Evolutionary conservation across 1,140 invertebrate genomes (phyloP).

Genomic region (Neelides sp.): DNA sequence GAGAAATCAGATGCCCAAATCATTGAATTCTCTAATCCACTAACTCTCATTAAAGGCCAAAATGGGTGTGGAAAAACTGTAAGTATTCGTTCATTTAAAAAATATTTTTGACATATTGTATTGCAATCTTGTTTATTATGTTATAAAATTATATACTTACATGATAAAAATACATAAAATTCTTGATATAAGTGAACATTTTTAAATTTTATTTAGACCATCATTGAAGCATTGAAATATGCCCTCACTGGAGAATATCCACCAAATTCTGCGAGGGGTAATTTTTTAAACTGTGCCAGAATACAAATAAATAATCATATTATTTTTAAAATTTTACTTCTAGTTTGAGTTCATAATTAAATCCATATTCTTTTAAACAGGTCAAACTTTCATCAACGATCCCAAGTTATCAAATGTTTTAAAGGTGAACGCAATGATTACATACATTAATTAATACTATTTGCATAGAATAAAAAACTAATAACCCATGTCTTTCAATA

Average conservation of each 20-base stretch:
- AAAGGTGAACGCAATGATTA: no score
- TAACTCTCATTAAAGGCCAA: conserved; percentile 87
- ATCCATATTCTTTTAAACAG: background rate
- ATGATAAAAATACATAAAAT: no score
- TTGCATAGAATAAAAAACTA: no score
- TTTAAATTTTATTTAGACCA: conserved; percentile 45
- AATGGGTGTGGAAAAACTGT: conserved; percentile 97
- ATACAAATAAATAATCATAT: background rate
- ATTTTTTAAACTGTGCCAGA: conserved; percentile 33
- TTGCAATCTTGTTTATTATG: background rate
- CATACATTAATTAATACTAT: no score
- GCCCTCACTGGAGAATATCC: conserved; percentile 79
- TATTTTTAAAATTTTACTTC: background rate
- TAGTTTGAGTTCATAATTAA: background rate
- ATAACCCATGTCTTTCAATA: background rate
- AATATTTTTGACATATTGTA: background rate
- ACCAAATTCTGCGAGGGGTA: conserved; percentile 60
- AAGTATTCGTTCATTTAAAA: conserved; percentile 25
- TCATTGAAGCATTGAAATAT: conserved; percentile 87
- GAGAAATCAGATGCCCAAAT: conserved; percentile 55
- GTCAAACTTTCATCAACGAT: conserved; percentile 73
- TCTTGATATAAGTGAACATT: background rate
- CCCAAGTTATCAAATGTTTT: conserved; percentile 53
- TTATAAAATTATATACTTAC: background rate
- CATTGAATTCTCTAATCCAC: conserved; percentile 66